Conservation (phyloP, 2,888 invertebrate genomes). For the Callinectes sapidus region DNA sequence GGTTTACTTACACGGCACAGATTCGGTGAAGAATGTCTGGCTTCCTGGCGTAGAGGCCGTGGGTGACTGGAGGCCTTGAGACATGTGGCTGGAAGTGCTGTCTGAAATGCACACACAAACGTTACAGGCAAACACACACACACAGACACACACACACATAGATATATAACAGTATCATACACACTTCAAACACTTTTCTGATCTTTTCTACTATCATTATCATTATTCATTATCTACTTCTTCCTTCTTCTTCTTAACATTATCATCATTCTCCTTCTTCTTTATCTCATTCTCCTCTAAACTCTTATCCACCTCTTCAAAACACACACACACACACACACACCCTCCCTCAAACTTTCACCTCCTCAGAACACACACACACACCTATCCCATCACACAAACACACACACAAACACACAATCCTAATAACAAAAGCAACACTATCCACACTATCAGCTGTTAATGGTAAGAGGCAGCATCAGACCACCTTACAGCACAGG, state of each 20-base stretch:
- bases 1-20: slow-evolving; percentile 47
- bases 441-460: too few relatives aligned
- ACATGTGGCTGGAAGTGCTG: slow-evolving; percentile 68
- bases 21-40: slow-evolving; percentile 66
- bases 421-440: too few relatives aligned
- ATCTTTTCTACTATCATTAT: too few relatives aligned
- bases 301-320: neutral
- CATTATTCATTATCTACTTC: too few relatives aligned
- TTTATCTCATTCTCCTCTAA: too few relatives aligned
- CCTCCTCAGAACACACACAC: neutral
- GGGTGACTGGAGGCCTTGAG: slow-evolving; percentile 68
- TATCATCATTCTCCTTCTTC: too few relatives aligned
- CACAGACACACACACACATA: neutral
- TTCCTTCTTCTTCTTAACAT: too few relatives aligned
- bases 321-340: neutral
- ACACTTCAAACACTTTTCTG: neutral
- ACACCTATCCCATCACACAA: too few relatives aligned
- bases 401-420: too few relatives aligned
- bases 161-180: neutral
- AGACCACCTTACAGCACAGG: too few relatives aligned
- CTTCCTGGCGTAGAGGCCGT: slow-evolving; percentile 62
- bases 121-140: neutral
- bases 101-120: slow-evolving; percentile 38
- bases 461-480: too few relatives aligned
- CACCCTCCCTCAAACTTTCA: neutral